Conservation (phyloP, 2,888 invertebrate genomes). For the Nemotelus nigrinus region DNA sequence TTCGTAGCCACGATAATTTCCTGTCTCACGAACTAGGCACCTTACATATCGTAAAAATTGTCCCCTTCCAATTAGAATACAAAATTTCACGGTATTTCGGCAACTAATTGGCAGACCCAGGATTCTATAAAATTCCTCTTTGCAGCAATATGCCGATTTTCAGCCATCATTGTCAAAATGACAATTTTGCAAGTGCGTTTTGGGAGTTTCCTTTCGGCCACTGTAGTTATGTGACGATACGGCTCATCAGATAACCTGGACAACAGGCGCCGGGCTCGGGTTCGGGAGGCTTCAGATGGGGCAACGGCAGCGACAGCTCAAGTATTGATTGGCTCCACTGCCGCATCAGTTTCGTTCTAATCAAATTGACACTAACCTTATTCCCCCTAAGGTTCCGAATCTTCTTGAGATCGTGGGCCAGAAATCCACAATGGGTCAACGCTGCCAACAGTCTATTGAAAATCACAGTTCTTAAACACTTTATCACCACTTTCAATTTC, state of each 20-base stretch:
- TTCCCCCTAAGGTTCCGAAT: neutral
- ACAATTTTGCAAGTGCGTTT: conserved; percentile 39
- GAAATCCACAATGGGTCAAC: neutral
- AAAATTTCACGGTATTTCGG: too few relatives aligned
- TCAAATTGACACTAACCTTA: conserved; percentile 38
- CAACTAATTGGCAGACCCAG: too few relatives aligned
- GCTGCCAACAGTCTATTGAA: neutral
- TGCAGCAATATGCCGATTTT: conserved; percentile 39
- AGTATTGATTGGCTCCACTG: conserved; percentile 37
- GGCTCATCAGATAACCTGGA: neutral
- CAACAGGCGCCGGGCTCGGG: neutral
- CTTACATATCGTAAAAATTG: too few relatives aligned
- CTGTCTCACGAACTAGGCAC: too few relatives aligned
- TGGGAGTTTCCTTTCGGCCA: neutral
- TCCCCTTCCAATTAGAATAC: too few relatives aligned
- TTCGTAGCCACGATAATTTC: neutral
- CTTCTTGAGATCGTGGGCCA: neutral
- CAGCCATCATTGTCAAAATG: conserved; percentile 50
- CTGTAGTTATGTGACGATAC: neutral
- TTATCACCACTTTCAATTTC: neutral
- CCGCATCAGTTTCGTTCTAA: conserved; percentile 14
- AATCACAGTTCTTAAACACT: conserved; percentile 13
- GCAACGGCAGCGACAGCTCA: conserved; percentile 13
- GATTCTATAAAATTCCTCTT: neutral
- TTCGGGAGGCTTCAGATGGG: neutral